phyloP scores from a whole-genome alignment of 2,888 invertebrate species.

The Epiblema foenella region DNA sequence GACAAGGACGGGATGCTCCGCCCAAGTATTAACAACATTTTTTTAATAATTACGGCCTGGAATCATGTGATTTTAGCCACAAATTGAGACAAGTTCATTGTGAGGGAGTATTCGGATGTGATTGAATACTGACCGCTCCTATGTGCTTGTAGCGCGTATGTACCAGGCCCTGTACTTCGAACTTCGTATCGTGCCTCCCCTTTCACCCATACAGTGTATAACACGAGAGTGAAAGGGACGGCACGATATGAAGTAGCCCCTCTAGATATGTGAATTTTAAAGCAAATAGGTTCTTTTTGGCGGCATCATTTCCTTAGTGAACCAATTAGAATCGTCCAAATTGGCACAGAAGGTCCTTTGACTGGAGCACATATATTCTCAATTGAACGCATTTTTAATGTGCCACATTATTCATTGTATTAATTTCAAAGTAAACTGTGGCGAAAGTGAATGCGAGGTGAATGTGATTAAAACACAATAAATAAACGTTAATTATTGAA shows the following conservation, averaged over 20 bases:
- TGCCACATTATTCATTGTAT: conserved; percentile 1
- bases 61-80: neutral
- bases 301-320: no score
- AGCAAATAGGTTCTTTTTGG: no score
- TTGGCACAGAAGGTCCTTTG: no score
- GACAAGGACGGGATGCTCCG: no score
- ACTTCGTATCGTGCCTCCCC: no score
- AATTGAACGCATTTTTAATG: conserved; percentile 10
- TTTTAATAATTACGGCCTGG: neutral
- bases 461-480: neutral
- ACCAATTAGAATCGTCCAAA: no score
- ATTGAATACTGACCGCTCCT: conserved; percentile 14
- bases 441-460: neutral
- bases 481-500: neutral
- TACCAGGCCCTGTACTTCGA: neutral
- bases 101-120: conserved; percentile 12
- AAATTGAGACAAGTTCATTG: neutral
- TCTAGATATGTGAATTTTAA: no score
- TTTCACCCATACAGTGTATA: no score
- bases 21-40: no score
- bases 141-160: neutral
- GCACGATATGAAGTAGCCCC: no score
- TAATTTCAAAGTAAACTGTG: conserved; percentile 5
- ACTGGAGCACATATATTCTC: conserved; percentile 7
- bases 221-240: no score